phyloP scores from a whole-genome alignment of 2,888 invertebrate genomes.

The Orthosia gothica region DNA sequence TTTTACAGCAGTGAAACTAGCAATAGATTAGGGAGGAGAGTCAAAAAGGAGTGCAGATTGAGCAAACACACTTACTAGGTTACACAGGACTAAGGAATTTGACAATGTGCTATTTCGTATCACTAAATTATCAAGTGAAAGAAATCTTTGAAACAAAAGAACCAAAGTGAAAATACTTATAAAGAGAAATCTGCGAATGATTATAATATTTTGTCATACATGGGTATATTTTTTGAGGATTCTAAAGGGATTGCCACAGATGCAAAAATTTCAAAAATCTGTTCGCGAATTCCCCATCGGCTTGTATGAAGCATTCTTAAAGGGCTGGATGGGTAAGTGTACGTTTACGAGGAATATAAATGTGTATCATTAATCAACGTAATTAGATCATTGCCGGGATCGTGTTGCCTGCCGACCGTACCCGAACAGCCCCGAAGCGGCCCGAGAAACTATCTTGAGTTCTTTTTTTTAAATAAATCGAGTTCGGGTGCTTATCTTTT shows the following conservation, averaged over 20 bases:
- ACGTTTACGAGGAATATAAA: slow-evolving; percentile 87
- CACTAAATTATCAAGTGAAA: neutral
- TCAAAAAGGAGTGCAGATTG: neutral
- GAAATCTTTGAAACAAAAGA: no score
- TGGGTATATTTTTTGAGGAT: neutral
- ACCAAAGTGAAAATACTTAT: neutral
- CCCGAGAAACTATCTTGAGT: slow-evolving; percentile 74
- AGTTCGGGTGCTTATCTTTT: slow-evolving; percentile 59
- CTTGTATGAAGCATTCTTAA: slow-evolving; percentile 74
- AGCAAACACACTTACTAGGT: no score
- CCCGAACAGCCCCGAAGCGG: slow-evolving; percentile 62
- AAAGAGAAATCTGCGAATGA: neutral
- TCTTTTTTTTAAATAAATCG: slow-evolving; percentile 60
- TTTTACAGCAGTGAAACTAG: neutral
- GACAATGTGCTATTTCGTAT: neutral
- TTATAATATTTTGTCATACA: neutral
- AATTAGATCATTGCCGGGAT: slow-evolving; percentile 90
- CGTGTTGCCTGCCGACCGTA: slow-evolving; percentile 78
- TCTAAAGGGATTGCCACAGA: neutral
- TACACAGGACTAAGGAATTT: neutral
- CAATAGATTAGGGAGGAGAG: neutral
- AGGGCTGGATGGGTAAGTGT: slow-evolving; percentile 77
- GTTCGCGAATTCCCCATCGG: slow-evolving; percentile 34
- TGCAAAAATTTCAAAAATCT: slow-evolving; percentile 30
- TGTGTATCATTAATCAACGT: slow-evolving; percentile 89